Base-by-base conservation (phyloP, 2,113 vertebrate genomes). In the Calonectris borealis region DNA sequence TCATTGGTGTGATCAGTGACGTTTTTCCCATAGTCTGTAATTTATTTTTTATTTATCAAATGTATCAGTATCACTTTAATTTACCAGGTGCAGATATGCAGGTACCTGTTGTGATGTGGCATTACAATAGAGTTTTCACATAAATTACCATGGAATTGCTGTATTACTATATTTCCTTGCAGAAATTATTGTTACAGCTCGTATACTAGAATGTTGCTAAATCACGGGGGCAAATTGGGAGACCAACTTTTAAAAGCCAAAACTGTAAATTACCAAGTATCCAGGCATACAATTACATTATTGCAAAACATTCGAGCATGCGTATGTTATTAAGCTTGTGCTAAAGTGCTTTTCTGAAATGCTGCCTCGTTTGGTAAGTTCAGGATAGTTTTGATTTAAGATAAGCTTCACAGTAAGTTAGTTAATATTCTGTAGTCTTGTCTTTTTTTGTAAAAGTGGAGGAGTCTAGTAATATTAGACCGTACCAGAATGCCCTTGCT, bases 271-370 rank as follows among this genome's bases (percentile, higher is more conserved):
- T 90, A 68, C 55, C 12, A 3, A 69, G 73, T 86, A 27, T 93
- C 76, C 90, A 89, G 78, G 76, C 62, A 34, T 52, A 62, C 6
- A 61, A 0, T 90, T 92, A 75, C 3, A 0, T 80, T 90, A 71
- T 16, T 85, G 66, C 60, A 77, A 73, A 90, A 82, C 48, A 40
- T 90, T 91, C 0, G 3, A 83, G 93, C 87, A 60, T 82, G 78
- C 22, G 0, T 86, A 49, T 85, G 40, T 90, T 91, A 65, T 46
- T 87, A 89, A 93, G 64, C 93, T 88, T 93, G 70, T 88, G 86
- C 84, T 95, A 18, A 96, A 97, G 95, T 97, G 95, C 94, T 97
- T 96, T 96, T 95, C 86, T 91, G 75, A 96, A 93, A 93, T 91
- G 60, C 94, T 95, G 93, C 93, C 91, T 97, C 60, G 0, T 94